Evolutionary conservation across 2,888 invertebrate genomes (phyloP), one percentile per base, ranked within the genome.

Genomic region (Phania funesta): DNA sequence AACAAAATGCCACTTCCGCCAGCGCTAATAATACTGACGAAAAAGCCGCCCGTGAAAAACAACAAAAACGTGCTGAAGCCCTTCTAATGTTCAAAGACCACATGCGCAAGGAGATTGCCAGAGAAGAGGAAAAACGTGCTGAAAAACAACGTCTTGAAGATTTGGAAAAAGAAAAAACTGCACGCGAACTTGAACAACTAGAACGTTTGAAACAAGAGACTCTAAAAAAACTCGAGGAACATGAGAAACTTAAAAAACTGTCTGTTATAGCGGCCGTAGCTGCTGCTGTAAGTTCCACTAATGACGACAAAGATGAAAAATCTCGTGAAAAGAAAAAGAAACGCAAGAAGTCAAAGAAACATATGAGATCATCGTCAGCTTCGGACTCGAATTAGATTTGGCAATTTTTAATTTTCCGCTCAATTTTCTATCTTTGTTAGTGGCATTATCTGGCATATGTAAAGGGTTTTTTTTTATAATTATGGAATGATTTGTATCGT

Each of bases 91-190:
- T 93, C 50, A 93, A 93, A 84, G 93, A 93, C 85, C 93, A 94
- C 84, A 93, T 93, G 92, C 93, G 93, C 77, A 89, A 92, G 83
- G 92, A 93, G 84, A 91, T 92, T 46, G 91, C 93, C 62, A 93
- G 93, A 85, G 91, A 92, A 85, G 92, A 93, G 83, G 93, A 92
- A 84, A 92, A 92, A 74, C 92, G 92, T 50, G 92, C 92, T 1
- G 93, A 93, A 80, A 89, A 89, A 74, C 89, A 89, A 82, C 88
- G 89, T 22, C 81, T 88, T 54, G 89, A 91, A 70, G 91, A 91
- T 32, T 80, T 89, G 8, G 90, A 89, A 80, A 90, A 90, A 65
- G 89, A 89, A 73, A 89, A 88, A 68, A 88, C 88, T 2, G 88
- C 88, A 4, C 88, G 88, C 9, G 91, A 89, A 85, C 85, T 91